Evolutionary conservation across 1,140 invertebrate genomes (phyloP).

Genomic region (Callitettix versicolor): DNA sequence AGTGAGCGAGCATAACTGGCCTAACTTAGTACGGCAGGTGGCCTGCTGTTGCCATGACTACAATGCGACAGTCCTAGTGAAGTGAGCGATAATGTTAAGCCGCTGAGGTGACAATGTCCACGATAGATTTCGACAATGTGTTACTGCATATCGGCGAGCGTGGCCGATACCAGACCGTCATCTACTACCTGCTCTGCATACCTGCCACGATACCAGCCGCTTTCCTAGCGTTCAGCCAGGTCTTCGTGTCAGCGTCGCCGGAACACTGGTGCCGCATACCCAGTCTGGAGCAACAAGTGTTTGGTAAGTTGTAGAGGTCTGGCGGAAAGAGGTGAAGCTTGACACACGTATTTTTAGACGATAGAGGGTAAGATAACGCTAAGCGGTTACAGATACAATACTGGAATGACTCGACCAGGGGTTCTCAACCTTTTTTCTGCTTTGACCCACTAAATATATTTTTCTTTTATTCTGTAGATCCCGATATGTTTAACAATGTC

Average conservation of each 20-base stretch:
- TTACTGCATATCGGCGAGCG: conserved; percentile 57
- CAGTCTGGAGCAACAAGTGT: conserved; percentile 34
- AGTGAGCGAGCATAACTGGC: too few relatives aligned
- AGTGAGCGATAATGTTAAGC: not conserved
- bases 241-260: conserved; percentile 57
- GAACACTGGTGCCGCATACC: conserved; percentile 57
- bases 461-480: too few relatives aligned
- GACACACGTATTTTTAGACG: not conserved
- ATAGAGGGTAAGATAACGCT: too few relatives aligned
- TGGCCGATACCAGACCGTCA: conserved; percentile 55
- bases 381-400: too few relatives aligned
- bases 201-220: conserved; percentile 56
- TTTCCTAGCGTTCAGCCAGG: conserved; percentile 56
- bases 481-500: too few relatives aligned
- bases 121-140: conserved; percentile 63
- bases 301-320: too few relatives aligned
- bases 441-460: too few relatives aligned
- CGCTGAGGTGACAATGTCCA: conserved; percentile 32
- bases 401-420: too few relatives aligned
- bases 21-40: too few relatives aligned
- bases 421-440: too few relatives aligned
- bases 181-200: conserved; percentile 57
- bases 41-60: too few relatives aligned
- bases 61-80: too few relatives aligned
- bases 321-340: not conserved